Evolutionary conservation across 2,113 vertebrate species (phyloP), one percentile per base, ranked within the genome.

Genomic region (Cynopterus brachyotis): DNA sequence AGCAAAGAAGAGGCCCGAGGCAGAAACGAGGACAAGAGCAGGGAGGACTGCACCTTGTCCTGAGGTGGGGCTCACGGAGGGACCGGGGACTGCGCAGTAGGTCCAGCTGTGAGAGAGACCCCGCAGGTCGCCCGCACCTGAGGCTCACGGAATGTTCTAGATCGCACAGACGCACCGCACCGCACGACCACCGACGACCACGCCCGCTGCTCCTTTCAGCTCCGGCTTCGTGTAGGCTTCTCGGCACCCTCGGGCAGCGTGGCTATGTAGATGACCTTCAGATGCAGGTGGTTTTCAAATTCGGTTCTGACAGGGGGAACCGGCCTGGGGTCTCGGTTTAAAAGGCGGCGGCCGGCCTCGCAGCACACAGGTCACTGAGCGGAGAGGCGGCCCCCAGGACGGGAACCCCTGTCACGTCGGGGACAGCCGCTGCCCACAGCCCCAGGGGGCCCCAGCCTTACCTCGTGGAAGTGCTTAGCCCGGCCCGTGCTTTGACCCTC

Each of bases 31-130:
- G 98, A 98, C 19, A 99, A 98, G 96, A 98, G 97, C 93, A 99
- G 99, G 97, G 99, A 99, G 53, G 99, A 99, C 2, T 99, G 99
- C 88, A 98, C 98, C 50, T 78, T 99, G 98, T 99, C 99, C 0
- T 99, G 93, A 98, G 57, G 1, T 7, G 20, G 37, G 10, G 94
- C 57, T 24, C 40, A n/a, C 47, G 78, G 50, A 2, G 11, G 9
- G 47, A 16, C 60, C 62, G 19, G 22, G 93, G 89, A 79, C 94
- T 82, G 78, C 97, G 81, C 96, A 87, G 88, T 22, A 42, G 42
- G 70, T 78, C 90, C 81, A 15, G 15, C 19, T n/a, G 60, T 73
- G 81, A 35, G 62, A n/a, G 62, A 96, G 91, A 45, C 30, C 5
- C 47, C 10, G 20, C 9, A 91, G 91, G 40, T 70, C 62, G 5